phyloP scores from a whole-genome alignment of 2,797 vertebrate species.

The Xyrichtys novacula region DNA sequence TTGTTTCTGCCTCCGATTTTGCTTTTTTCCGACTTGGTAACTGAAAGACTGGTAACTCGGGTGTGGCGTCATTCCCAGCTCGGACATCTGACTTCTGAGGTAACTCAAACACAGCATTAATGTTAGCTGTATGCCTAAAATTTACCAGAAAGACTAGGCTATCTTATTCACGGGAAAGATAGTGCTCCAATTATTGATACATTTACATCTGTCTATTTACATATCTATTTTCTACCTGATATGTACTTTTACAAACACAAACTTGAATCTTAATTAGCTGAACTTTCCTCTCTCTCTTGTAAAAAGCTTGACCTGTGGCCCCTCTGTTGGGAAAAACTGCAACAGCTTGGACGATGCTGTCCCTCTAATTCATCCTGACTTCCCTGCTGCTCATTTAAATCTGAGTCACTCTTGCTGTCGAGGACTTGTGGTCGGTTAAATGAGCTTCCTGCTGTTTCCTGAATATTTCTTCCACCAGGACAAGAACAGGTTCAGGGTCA shows the following conservation, averaged over 20 bases:
- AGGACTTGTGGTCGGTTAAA: slow-evolving; percentile 26
- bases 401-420: slow-evolving; percentile 15
- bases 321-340: slow-evolving; percentile 5
- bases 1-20: no score
- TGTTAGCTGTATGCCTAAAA: background rate
- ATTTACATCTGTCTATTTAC: no score
- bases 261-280: background rate
- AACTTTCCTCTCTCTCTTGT: background rate
- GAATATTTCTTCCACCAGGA: slow-evolving; percentile 45
- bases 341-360: slow-evolving; percentile 25
- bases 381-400: slow-evolving; percentile 36
- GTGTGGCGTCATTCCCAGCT: no score
- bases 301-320: background rate
- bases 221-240: no score
- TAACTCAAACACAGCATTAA: no score
- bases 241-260: background rate
- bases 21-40: no score
- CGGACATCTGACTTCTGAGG: no score
- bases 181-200: no score
- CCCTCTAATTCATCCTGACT: slow-evolving; percentile 27
- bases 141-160: no score
- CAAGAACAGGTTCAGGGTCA: slow-evolving; percentile 67
- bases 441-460: slow-evolving; percentile 41
- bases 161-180: no score
- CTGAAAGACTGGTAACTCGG: no score